Base-by-base conservation (phyloP, 2,113 vertebrate genomes). In the Pongo abelii region DNA sequence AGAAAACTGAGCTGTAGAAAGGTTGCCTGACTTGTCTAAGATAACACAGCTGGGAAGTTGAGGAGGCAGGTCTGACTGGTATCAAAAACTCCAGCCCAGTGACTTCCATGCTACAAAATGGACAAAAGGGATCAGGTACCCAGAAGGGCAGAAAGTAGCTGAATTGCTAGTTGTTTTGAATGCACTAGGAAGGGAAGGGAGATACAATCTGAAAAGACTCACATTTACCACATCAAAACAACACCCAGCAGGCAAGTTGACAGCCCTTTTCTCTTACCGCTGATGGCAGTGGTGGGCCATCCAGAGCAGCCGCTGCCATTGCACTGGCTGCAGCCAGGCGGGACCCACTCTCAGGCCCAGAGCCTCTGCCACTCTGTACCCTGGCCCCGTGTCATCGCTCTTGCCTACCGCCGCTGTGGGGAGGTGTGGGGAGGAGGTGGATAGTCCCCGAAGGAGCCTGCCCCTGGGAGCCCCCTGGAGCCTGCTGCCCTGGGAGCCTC, bases 1-100 rank as follows among this genome's bases (percentile, higher is more conserved):
- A 96, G 64, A 55, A 92, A 83, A 80, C 38, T 11, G 57, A 95
- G 32, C 5, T 75, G 12, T 38, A 84, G 61, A 78, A 93, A 70
- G 23, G 32, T 74, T 88, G 55, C 83, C 3, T 84, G 43, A n/a
- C 11, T 87, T 79, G 40, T 12, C 20, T n/a, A 84, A 85, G 9
- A n/a, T 86, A 59, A 55, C 23, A 13, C 14, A 67, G 17, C 18
- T 55, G 30, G 70, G 88, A 89, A 70, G 46, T 11, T 38, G 22
- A 61, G 12, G 7, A 80, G 61, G 40, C 22, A 79, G 8, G 32
- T 69, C 18, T 84, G 57, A 48, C 38, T 79, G 40, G 57, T 40
- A 67, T 55, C 27, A 75, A 87, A 92, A 74, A 59, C 55, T n/a
- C 22, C 78, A 93, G 27, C 11, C 48, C 43, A 72, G 23, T 6